Base-by-base conservation (phyloP, 2,113 vertebrate genomes). In the Origma solitaria region DNA sequence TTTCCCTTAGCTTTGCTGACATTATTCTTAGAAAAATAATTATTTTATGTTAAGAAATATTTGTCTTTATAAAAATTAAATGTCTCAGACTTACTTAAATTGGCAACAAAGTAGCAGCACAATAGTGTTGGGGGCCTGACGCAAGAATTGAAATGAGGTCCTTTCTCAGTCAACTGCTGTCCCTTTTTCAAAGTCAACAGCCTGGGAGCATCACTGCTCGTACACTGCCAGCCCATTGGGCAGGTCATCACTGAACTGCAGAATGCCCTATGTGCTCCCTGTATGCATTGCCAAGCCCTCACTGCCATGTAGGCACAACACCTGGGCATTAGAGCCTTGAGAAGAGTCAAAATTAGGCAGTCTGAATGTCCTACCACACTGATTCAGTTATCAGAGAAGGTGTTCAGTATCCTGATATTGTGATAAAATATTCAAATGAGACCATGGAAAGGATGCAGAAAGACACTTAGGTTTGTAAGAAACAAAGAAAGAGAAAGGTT, bases 301-400 rank as follows among this genome's bases (percentile, higher is more conserved):
- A 24, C 6, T 73, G 17, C 23, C 54, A 37, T 31, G 53, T 6
- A 15, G 19, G 2, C 4, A 2, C 70, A 66, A 24, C 16, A 16
- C 10, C 21, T 18, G 20, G 31, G 28, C 1, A 0, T n/a, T 40
- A 37, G 47, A 6, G 11, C 37, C 5, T 3, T 28, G 13, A 40
- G 27, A 71, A 53, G 22, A 27, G 50, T 42, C 28, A 86, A 49
- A 79, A 80, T 22, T 23, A 57, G 31, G 31, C 47, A 66, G 28
- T 7, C 16, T 37, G 21, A 33, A 75, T 31, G 23, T 31, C 31
- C 3, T 16, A 3, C 2, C 4, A 15, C 31, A 22, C 14, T 19
- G 24, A 11, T 19, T 28, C 15, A 22, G 3, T 49, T 65, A 33
- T 37, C n/a, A 70, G n/a, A 51, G 53, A 45, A 0, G 1, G 13